Evolutionary conservation across 2,797 vertebrate species (phyloP), one percentile per base, ranked within the genome.

Genomic region (Helostoma temminkii): DNA sequence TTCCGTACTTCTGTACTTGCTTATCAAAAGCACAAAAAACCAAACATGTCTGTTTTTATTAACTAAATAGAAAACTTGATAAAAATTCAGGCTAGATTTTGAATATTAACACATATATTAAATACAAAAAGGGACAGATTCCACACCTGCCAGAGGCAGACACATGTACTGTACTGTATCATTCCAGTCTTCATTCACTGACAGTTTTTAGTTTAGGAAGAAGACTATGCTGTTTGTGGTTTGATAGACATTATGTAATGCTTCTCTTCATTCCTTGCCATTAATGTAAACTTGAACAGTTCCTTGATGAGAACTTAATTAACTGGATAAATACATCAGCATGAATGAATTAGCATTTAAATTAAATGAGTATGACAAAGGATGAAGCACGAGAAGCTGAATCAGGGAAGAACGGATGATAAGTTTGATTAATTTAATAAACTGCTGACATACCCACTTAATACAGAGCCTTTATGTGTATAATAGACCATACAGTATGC

Each of bases 71-170:
- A 15, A 45, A n/a, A n/a, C n/a, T n/a, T n/a, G 24, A 25, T 47
- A 18, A 10, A 43, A 66, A 52, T 54, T 28, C 30, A 19, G 19
- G 22, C 28, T 25, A 28, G 19, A 32, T 4, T 32, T 18, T 32
- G 5, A 62, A 57, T 67, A 62, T 43, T 53, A 50, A 58, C 32
- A n/a, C 34, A n/a, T 7, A 45, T 21, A 19, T 16, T 21, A 11
- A 55, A 11, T 34, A 39, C 4, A 36, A 21, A 15, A 34, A n/a
- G n/a, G n/a, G n/a, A 25, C 32, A 16, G 25, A 64, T 50, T 59
- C 25, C 24, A 66, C 69, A 58, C 46, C 74, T 63, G 71, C 57
- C 62, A 64, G 21, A 66, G 32, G 19, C 10, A 9, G 22, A 41
- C 18, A 36, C 12, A 18, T 43, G 59, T 68, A 61, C 48, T 58